These are phyloP conservation scores for Agrochola lychnidis DNA, from an alignment of 2,888 invertebrate species.

Conservation along the genomic window DNA sequence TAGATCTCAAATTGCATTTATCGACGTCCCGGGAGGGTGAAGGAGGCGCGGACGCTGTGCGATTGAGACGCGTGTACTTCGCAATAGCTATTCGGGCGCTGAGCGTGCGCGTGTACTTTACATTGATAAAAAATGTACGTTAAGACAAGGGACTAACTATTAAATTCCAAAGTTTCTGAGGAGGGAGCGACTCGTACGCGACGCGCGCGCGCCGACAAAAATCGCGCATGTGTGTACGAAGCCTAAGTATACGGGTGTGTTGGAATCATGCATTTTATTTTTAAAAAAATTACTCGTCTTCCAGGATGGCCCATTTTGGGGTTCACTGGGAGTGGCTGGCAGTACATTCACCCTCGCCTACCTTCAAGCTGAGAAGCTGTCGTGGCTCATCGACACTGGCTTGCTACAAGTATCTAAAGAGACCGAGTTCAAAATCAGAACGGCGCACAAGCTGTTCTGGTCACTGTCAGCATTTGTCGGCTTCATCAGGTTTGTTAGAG, in stretches of 20 bases:
- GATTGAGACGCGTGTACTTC: too few species aligned
- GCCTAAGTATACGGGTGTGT: not conserved
- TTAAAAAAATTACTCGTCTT: not conserved
- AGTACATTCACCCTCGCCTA: conserved; percentile 94
- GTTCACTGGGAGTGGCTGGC: conserved; percentile 92
- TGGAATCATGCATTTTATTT: not conserved
- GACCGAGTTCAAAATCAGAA: conserved; percentile 91
- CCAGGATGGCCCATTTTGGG: conserved; percentile 85
- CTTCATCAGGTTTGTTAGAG: conserved; percentile 91
- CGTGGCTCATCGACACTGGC: conserved; percentile 94
- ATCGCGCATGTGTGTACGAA: not conserved
- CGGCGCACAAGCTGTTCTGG: conserved; percentile 94
- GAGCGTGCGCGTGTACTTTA: too few species aligned
- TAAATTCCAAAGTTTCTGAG: too few species aligned
- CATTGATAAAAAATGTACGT: too few species aligned
- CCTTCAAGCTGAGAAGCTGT: conserved; percentile 95
- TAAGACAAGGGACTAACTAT: too few species aligned
- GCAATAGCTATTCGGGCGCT: too few species aligned
- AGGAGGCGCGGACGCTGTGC: too few species aligned
- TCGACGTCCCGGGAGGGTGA: too few species aligned
- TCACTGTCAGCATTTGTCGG: conserved; percentile 93
- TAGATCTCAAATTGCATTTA: too few species aligned
- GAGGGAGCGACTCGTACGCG: too few species aligned
- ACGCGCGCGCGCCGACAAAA: too few species aligned
- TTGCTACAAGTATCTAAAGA: conserved; percentile 90